Evolutionary conservation across 2,797 vertebrate genomes (phyloP).

Genomic region (Malurus leucopterus): DNA sequence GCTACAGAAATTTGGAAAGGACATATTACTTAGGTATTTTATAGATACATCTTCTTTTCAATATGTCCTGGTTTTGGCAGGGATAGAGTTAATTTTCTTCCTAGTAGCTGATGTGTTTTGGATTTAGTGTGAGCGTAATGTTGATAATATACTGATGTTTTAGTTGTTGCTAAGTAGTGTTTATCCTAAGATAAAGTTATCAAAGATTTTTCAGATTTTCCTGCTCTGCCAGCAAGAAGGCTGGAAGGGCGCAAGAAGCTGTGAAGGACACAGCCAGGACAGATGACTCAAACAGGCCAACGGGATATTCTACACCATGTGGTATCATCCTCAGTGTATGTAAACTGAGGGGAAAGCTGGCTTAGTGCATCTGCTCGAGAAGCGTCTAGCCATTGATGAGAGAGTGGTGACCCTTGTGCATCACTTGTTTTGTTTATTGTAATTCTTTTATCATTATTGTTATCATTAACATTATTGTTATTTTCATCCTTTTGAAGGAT

Average conservation of each 20-base stretch:
- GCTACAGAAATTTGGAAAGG: neutral
- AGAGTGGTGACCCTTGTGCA: fast-evolving
- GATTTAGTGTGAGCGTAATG: neutral
- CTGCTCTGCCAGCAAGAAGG: neutral
- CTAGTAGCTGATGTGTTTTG: neutral
- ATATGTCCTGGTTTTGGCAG: neutral
- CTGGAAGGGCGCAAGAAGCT: neutral
- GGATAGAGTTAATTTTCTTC: neutral
- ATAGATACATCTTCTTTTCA: neutral
- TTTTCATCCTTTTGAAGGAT: neutral
- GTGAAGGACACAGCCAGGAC: neutral
- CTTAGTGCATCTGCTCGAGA: neutral
- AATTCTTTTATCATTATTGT: neutral
- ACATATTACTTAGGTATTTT: neutral
- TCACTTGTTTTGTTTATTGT: neutral
- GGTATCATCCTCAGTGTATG: neutral
- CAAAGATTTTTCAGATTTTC: neutral
- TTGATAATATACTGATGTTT: neutral
- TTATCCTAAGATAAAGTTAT: neutral
- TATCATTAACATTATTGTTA: neutral
- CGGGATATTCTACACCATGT: neutral
- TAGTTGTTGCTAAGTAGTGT: neutral
- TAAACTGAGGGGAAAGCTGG: neutral
- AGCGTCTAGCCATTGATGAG: neutral
- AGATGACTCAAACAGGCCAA: neutral